Evolutionary conservation across 2,113 vertebrate species (phyloP).

Genomic region (Pseudorectes ferrugineus): DNA sequence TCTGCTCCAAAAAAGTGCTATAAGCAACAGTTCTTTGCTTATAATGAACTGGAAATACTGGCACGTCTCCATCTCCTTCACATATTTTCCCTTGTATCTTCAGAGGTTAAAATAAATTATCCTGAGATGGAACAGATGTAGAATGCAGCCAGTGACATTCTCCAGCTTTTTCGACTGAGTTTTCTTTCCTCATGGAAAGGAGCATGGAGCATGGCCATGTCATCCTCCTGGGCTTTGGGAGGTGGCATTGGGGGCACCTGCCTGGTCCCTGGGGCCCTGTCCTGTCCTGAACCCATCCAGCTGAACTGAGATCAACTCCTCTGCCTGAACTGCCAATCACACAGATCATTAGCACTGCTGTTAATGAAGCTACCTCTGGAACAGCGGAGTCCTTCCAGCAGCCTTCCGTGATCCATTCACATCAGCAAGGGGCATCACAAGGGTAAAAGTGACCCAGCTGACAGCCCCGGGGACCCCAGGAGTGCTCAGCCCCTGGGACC

Average conservation of each 20-base stretch:
- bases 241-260: neutral
- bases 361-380: neutral
- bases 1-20: constrained; percentile 43
- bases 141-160: neutral
- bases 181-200: neutral
- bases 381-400: neutral
- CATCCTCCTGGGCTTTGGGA: neutral
- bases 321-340: accelerated
- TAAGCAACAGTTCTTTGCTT: constrained; percentile 35
- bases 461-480: neutral
- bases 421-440: neutral
- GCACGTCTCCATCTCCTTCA: constrained; percentile 37
- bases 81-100: constrained; percentile 40
- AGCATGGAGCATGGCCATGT: accelerated
- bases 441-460: neutral
- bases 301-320: neutral
- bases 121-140: constrained; percentile 42
- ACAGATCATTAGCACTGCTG: neutral
- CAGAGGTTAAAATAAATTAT: constrained; percentile 46
- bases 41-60: constrained; percentile 54
- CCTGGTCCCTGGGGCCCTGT: neutral
- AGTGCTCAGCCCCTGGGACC: neutral
- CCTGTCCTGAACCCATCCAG: neutral
- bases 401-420: neutral
- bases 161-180: neutral